These are phyloP conservation scores for Zelleria hepariella DNA, from an alignment of 2,888 invertebrate genomes.

Conservation along the genomic window DNA sequence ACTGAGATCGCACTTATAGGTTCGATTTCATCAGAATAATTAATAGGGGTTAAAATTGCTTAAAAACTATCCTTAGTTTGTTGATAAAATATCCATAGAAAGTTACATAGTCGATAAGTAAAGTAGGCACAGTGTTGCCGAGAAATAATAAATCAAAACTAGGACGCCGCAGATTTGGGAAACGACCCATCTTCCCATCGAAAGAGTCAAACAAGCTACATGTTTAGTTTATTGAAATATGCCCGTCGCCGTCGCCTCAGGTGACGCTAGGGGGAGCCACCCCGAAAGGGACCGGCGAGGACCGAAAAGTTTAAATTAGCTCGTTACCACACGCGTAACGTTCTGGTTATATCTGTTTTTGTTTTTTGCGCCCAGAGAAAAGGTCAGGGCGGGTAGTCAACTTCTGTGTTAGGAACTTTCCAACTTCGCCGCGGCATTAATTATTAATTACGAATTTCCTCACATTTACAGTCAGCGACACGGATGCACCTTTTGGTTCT, in stretches of 20 bases:
- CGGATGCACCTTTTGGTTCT: too few species aligned
- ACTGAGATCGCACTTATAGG: too few species aligned
- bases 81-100: too few species aligned
- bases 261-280: conserved; percentile 46
- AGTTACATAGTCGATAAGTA: too few species aligned
- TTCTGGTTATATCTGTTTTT: conserved; percentile 53
- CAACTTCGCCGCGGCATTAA: conserved; percentile 42
- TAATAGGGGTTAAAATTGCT: too few species aligned
- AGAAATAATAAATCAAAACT: background rate
- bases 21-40: too few species aligned
- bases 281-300: conserved; percentile 17
- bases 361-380: conserved; percentile 59
- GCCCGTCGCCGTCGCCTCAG: conserved; percentile 50
- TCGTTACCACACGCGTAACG: conserved; percentile 64
- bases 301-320: conserved; percentile 72
- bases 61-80: too few species aligned
- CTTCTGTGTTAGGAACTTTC: conserved; percentile 52
- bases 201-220: conserved; percentile 15
- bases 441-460: conserved; percentile 41
- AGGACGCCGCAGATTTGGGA: conserved; percentile 12
- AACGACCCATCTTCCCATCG: background rate
- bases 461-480: background rate
- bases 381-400: conserved; percentile 44
- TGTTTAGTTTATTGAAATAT: conserved; percentile 45
- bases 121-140: background rate